phyloP scores from a whole-genome alignment of 2,888 invertebrate genomes.

The Drosophila monieri region DNA sequence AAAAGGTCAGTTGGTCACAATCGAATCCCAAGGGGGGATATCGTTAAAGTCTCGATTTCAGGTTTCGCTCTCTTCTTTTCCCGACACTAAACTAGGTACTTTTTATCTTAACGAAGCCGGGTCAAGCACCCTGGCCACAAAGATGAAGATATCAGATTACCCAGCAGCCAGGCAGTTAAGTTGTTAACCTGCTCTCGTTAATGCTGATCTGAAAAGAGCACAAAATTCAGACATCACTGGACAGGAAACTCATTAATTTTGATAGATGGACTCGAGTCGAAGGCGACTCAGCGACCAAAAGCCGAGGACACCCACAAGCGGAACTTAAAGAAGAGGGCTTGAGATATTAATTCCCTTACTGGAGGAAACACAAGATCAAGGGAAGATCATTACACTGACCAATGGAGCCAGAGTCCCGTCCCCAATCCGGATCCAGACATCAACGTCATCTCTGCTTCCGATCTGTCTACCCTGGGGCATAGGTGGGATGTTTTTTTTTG shows the following conservation, averaged over 20 bases:
- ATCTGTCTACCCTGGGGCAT: conserved; percentile 55
- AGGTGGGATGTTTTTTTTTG: conserved; percentile 47
- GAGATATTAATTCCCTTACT: conserved; percentile 9
- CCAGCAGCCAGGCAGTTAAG: conserved; percentile 47
- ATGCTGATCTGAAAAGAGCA: not conserved
- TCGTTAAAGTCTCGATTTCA: conserved; percentile 50
- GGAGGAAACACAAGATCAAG: conserved; percentile 65
- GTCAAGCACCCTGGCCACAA: conserved; percentile 62
- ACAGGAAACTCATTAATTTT: conserved; percentile 30
- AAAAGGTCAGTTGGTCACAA: conserved; percentile 36
- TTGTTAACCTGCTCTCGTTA: conserved; percentile 56
- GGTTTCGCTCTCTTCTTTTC: conserved; percentile 5
- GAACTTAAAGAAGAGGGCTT: not conserved
- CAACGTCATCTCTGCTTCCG: conserved; percentile 66
- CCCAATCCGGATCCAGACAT: conserved; percentile 37
- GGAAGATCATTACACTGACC: conserved; percentile 74
- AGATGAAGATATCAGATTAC: conserved; percentile 56
- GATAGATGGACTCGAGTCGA: conserved; percentile 5
- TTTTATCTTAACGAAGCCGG: conserved; percentile 30
- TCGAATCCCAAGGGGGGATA: conserved; percentile 25
- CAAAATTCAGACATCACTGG: conserved; percentile 11
- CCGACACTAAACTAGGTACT: conserved; percentile 21
- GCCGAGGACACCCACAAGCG: conserved; percentile 23
- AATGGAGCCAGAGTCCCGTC: conserved; percentile 48
- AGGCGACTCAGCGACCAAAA: not conserved